Conservation (phyloP, 2,113 vertebrate genomes). For the Spizaetus ornatus region DNA sequence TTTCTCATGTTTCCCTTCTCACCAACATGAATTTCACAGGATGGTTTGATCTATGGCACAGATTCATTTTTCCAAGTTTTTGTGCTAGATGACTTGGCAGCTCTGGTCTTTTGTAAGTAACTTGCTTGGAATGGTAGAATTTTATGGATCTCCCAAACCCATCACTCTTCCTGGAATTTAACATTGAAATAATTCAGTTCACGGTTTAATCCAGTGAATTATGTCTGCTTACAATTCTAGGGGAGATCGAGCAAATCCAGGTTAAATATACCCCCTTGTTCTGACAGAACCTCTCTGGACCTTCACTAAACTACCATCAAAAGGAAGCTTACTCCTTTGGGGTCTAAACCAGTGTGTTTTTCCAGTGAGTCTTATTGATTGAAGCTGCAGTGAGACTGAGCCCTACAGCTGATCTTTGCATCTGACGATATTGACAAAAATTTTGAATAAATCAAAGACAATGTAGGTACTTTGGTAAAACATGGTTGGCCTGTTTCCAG, state of each 20-base stretch:
- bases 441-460: neutral
- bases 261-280: neutral
- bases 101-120: neutral
- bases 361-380: neutral
- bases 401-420: neutral
- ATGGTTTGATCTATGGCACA: neutral
- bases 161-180: neutral
- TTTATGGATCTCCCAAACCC: neutral
- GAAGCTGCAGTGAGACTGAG: neutral
- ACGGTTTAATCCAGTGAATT: neutral
- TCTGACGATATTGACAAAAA: neutral
- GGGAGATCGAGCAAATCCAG: neutral
- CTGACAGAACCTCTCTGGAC: neutral
- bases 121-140: neutral
- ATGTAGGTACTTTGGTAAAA: neutral
- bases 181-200: neutral
- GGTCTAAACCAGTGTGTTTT: neutral
- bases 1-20: neutral
- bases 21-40: neutral
- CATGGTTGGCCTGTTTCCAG: neutral
- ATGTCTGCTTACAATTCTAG: neutral
- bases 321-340: neutral
- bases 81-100: neutral
- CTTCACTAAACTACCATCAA: neutral
- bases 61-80: neutral